A percentile compares a stretch with the other conserved stretches of the same genome.
Conservation (phyloP, 2,888 invertebrate genomes). For the Brachypterus glaber region DNA sequence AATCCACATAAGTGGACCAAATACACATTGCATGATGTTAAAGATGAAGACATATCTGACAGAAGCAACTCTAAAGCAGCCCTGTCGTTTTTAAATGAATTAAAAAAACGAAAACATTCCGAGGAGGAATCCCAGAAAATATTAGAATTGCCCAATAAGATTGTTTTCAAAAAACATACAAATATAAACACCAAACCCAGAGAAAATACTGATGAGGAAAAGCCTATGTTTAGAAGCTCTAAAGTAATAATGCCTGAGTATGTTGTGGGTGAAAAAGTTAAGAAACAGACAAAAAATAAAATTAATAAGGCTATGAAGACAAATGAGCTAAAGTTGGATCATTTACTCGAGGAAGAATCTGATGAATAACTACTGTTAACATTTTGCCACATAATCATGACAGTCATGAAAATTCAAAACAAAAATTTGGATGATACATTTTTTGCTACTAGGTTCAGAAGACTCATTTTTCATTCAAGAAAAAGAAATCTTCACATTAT, state of each 20-base stretch:
- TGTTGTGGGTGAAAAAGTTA: constrained; percentile 58
- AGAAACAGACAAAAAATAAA: constrained; percentile 40
- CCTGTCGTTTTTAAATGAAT: constrained; percentile 60
- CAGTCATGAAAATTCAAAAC: no score
- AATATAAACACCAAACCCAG: not conserved
- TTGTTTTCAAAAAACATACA: constrained; percentile 31
- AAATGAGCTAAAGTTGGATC: constrained; percentile 46
- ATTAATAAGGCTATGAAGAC: constrained; percentile 18
- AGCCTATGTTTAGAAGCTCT: constrained; percentile 51
- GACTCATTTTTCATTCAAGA: no score
- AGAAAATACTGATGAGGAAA: constrained; percentile 22
- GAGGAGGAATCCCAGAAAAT: constrained; percentile 20
- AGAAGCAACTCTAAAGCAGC: constrained; percentile 68
- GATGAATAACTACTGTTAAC: constrained; percentile 26
- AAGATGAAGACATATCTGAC: constrained; percentile 66
- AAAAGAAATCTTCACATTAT: no score
- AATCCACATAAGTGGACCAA: constrained; percentile 77
- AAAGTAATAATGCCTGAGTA: constrained; percentile 77
- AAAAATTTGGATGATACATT: no score
- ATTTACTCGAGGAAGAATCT: constrained; percentile 45
- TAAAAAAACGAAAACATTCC: constrained; percentile 42
- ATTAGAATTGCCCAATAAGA: constrained; percentile 30
- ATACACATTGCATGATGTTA: constrained; percentile 70
- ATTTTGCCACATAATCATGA: no score
- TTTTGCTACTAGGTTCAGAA: no score